Evolutionary conservation across 2,113 vertebrate species (phyloP), one percentile per base, ranked within the genome.

Genomic region (Capra hircus): DNA sequence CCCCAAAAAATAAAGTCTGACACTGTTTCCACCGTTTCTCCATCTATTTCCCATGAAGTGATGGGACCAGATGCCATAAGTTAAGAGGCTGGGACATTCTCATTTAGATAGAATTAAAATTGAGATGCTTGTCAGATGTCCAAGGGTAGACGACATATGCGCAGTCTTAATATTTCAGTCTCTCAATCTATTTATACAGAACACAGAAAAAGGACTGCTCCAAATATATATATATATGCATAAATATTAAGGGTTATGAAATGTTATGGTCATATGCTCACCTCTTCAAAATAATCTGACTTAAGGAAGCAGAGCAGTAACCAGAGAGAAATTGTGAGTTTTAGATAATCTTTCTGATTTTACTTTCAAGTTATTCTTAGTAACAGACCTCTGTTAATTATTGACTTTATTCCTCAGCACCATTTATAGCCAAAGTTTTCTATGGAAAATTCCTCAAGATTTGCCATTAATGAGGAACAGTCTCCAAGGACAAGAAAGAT

Each of bases 381-480:
- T 16, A 85, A 17, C 43, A 53, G 64, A 23, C 6, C 16, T 50
- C 33, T 62, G 15, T 19, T 90, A 50, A 60, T 82, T 67, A 67
- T 67, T 53, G 14, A 87, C 36, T 90, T 60, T 48, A 86, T 53
- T 71, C 4, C 30, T 60, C 52, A 90, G 59, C 5, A 59, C 45
- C 4, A 92, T 36, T 5, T 45, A 45, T 4, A 60, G 17, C 2
- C n/a, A 88, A 84, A 30, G 74, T 88, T 74, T 71, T 90, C 43
- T 71, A 30, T 60, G 57, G 71, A 90, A 90, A 86, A 40, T 48
- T 86, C 55, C 17, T 96, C 30, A 52, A 92, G 11, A 90, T 86
- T 88, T 81, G 2, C 15, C n/a, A 81, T n/a, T 96, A 96, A 96
- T 97, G 59, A 95, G 92, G 59, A 53, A 85, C n/a, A 5, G 80